Evolutionary conservation across 2,113 vertebrate species (phyloP), one percentile per base, ranked within the genome.

Genomic region (Lampris megalopsis): DNA sequence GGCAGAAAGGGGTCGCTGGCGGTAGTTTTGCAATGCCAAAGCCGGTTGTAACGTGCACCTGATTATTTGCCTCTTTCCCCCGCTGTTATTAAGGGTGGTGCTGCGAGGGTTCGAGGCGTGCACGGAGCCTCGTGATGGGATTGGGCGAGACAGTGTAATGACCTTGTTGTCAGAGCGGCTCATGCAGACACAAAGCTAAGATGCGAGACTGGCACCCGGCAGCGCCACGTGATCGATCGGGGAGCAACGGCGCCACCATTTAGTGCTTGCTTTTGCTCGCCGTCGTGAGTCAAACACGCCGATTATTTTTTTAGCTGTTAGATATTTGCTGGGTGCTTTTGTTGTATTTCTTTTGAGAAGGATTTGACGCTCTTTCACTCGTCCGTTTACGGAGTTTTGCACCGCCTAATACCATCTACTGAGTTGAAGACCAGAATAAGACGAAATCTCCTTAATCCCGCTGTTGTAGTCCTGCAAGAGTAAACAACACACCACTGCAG

Each of bases 121-220:
- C 88, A 75, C 24, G 72, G 82, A 80, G 62, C 75, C 24, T 24
- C 24, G 77, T 86, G 89, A 91, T 82, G 66, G 89, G 89, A 94
- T 92, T 89, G 91, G 82, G 90, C 50, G 73, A 77, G 91, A 94
- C 89, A 91, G 77, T 89, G 79, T 87, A 88, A 92, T 87, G 89
- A 88, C 89, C 83, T 76, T 90, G 88, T 88, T 92, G 86, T 92
- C 81, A 69, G 80, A 91, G 77, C 63, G 66, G 82, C 81, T 92
- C 86, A 87, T 84, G 75, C 77, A 89, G 58, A 86, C 80, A 88
- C 83, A 86, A 77, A 80, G 80, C 78, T 85, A 68, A 86, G 64
- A 83, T 79, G 59, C 64, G 72, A 87, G 71, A 64, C 63, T 73
- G 61, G 35, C 1, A 24, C 24, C 24, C 24, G 24, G 24, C 24